Base-by-base conservation (phyloP, 2,888 invertebrate genomes). In the Meloe dianella region DNA sequence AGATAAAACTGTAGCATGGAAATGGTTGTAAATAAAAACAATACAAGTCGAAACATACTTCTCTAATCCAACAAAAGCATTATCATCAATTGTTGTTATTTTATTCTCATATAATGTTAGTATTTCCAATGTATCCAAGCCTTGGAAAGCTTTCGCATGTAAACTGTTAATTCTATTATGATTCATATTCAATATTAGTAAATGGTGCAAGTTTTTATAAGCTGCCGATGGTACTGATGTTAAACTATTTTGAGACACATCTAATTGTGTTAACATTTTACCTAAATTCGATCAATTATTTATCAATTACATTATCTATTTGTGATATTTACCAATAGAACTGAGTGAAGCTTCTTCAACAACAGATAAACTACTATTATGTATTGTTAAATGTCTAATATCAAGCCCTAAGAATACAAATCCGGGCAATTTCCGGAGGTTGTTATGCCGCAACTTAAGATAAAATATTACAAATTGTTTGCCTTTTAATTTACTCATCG, bases 301-400 rank as follows among this genome's bases (percentile, higher is more conserved):
- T 1, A 8, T 32, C 8, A 32, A 32, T 32, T 32, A 6, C 1
- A 32, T 32, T 32, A 54, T 58, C 32, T 68, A 22, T 63, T 24
- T 2, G n/a, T 47, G 22, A 38, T 27, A 60, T 10, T 87, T 83
- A 94, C 94, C 94, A 75, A 96, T 90, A 47, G 95, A 95, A 81
- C 93, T 93, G 61, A 96, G 87, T 0, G 95, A 94, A 12, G 93
- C 91, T 80, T 94, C 93, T 80, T 95, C 95, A 67, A 96, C 91
- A 61, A 92, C 92, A 29, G 93, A 93, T 76, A 96, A 85, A 79
- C 93, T 95, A 84, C 94, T 95, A 84, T 93, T 95, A 81, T 93
- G 94, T 65, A 95, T 93, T 22, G 94, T 94, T 63, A 96, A 87
- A 79, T 96, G 95, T 71, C 92, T 91, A 74, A 96, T 95, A 79